Base-by-base conservation (phyloP, 2,888 invertebrate genomes). In the Hirudinaria manillensis region DNA sequence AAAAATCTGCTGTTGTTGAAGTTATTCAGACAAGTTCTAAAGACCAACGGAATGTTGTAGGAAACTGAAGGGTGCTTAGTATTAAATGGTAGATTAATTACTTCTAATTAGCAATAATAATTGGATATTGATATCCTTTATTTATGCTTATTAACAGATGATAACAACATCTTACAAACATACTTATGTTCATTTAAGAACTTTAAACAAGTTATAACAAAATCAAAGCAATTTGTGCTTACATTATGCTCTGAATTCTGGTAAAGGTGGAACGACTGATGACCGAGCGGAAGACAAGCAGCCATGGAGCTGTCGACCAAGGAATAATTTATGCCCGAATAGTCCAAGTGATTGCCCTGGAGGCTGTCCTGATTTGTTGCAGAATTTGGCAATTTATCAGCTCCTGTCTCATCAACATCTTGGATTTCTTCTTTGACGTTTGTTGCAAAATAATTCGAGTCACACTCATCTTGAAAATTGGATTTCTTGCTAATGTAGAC, bases 221-320 rank as follows among this genome's bases (percentile, higher is more conserved):
- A 24, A 16, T 27, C 6, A 61, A 61, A 61, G 4, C 61, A 61
- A 61, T 2, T 36, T 4, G 6, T 19, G 21, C 36, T 24, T 36
- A 70, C 70, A 27, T 36, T 70, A 4, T 38, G 70, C 24, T 70
- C 70, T 45, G 51, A 19, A 38, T 70, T 34, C 19, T 34, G 45
- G 70, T 45, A 70, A 16, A 70, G 36, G 19, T 70, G 70, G 70
- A 70, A 70, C 10, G 70, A 24, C 24, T 34, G 70, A 70, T 21
- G 70, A 34, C n/a, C 36, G 51, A 38, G 7, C 21, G 70, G 51
- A 27, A n/a, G 38, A 24, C n/a, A 45, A 3, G 7, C 61, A 61
- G 38, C 27, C 19, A 45, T 7, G 0, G 70, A 34, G 6, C 34
- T 32, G 51, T 45, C 70, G n/a, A 45, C 36, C 36, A 70, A 21